Conservation (phyloP, 2,888 invertebrate species). For the Trissonchulus latispiculum region DNA sequence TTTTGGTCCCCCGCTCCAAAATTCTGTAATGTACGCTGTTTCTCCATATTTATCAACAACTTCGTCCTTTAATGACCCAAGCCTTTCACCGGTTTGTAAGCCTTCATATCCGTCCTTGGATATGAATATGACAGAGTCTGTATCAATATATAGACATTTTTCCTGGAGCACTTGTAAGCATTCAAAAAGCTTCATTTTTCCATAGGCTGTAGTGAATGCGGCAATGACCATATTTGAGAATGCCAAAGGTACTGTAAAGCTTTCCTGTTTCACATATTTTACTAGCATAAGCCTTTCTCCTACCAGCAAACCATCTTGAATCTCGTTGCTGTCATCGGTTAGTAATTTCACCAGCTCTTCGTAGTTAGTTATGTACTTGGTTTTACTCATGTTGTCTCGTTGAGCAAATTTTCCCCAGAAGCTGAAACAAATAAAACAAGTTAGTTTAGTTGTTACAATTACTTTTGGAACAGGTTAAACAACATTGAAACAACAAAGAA, state of each 20-base stretch:
- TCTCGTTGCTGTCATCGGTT: constrained; percentile 4
- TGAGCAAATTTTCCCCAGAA: constrained; percentile 30
- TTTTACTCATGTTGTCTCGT: neutral
- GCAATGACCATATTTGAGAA: constrained; percentile 32
- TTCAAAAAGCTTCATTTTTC: constrained; percentile 39
- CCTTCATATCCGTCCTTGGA: neutral
- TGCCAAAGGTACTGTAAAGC: neutral
- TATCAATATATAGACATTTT: constrained; percentile 31
- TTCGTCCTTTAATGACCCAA: neutral
- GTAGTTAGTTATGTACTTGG: neutral
- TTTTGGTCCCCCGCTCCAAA: neutral
- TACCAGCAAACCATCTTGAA: constrained; percentile 6
- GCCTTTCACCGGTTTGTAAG: neutral
- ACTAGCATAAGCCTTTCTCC: constrained; percentile 12
- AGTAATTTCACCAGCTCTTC: constrained; percentile 17
- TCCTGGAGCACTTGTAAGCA: constrained; percentile 22
- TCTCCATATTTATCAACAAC: neutral
- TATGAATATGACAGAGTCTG: constrained; percentile 42
- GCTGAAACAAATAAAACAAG: too few species aligned
- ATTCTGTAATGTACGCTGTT: neutral
- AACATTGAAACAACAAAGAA: too few species aligned
- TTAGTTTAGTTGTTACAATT: too few species aligned
- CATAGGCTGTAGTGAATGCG: constrained; percentile 41
- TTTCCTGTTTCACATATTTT: neutral
- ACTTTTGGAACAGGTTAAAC: too few species aligned